These are phyloP conservation scores for Hypercompe scribonia DNA, from an alignment of 2,888 invertebrate species.

Conservation along the genomic window DNA sequence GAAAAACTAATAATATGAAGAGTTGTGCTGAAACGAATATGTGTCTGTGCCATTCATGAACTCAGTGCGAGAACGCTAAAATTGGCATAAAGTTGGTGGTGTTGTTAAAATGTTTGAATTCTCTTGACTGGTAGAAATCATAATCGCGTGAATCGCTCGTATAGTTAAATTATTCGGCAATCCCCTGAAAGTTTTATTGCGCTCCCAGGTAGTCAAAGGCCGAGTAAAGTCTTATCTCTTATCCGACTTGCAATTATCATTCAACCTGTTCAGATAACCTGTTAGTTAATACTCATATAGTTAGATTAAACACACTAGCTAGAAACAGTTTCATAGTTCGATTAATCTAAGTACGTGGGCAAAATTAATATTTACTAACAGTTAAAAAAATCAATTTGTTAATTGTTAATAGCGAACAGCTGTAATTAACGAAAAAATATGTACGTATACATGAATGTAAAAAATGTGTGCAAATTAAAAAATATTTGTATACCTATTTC, in stretches of 20 bases:
- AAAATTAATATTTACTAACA: too few relatives aligned
- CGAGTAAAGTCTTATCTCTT: not conserved
- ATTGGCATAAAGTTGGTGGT: slow-evolving; percentile 23
- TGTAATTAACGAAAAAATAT: not conserved
- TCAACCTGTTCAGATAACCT: not conserved
- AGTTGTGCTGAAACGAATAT: slow-evolving; percentile 20
- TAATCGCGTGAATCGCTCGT: slow-evolving; percentile 14
- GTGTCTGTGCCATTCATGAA: slow-evolving; percentile 30
- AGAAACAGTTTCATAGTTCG: not conserved
- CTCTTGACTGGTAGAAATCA: slow-evolving; percentile 33
- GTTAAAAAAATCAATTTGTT: not conserved
- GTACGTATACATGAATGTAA: not conserved
- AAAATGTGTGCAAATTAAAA: not conserved
- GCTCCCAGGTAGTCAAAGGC: not conserved
- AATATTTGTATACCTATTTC: not conserved
- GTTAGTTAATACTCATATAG: not conserved
- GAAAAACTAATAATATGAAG: slow-evolving; percentile 15
- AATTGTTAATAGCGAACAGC: not conserved
- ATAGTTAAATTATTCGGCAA: not conserved
- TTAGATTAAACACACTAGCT: not conserved
- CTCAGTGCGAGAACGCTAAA: slow-evolving; percentile 29
- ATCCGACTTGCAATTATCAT: not conserved
- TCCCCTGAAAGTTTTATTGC: not conserved
- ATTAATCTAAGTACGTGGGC: not conserved
- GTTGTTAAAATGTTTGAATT: slow-evolving; percentile 22